Percentiles rank a stretch among this genome's conserved stretches.
Conservation (phyloP, 1,140 invertebrate species). For the Xylocopa sonorina region DNA sequence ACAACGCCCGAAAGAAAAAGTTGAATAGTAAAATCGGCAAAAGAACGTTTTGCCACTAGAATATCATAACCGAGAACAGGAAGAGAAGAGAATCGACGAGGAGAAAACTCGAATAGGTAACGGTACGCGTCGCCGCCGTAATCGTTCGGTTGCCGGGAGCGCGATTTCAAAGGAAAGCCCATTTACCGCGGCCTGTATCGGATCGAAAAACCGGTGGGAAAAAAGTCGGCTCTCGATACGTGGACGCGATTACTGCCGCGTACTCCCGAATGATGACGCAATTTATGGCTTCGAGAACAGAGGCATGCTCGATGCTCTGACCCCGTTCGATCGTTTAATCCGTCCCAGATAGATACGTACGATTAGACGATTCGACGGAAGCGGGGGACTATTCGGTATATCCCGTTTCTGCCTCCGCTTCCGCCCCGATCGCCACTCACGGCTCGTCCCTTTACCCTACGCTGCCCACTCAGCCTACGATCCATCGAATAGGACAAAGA, state of each 20-base stretch:
- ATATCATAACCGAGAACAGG: background rate
- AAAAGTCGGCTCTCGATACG: background rate
- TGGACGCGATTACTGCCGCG: conserved; percentile 41
- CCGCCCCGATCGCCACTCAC: background rate
- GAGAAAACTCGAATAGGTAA: background rate
- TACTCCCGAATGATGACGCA: conserved; percentile 36
- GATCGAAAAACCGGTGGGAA: conserved; percentile 8
- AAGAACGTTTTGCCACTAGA: background rate
- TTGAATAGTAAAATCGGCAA: too few relatives aligned
- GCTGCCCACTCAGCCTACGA: background rate
- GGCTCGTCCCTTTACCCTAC: conserved; percentile 41
- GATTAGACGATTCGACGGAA: conserved; percentile 66
- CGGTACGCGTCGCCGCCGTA: background rate
- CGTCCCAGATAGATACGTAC: conserved; percentile 59
- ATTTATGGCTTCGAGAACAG: conserved; percentile 50
- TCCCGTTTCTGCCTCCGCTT: background rate
- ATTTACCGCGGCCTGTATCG: background rate
- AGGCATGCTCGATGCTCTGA: conserved; percentile 35
- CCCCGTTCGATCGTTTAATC: conserved; percentile 64
- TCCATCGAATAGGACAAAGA: conserved; percentile 12
- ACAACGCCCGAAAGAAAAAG: too few relatives aligned
- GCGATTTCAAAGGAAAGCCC: conserved; percentile 18
- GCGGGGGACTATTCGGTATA: conserved; percentile 56
- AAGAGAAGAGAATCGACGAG: background rate
- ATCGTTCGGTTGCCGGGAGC: background rate